phyloP scores from a whole-genome alignment of 2,797 vertebrate genomes.

The Danio tinwini region DNA sequence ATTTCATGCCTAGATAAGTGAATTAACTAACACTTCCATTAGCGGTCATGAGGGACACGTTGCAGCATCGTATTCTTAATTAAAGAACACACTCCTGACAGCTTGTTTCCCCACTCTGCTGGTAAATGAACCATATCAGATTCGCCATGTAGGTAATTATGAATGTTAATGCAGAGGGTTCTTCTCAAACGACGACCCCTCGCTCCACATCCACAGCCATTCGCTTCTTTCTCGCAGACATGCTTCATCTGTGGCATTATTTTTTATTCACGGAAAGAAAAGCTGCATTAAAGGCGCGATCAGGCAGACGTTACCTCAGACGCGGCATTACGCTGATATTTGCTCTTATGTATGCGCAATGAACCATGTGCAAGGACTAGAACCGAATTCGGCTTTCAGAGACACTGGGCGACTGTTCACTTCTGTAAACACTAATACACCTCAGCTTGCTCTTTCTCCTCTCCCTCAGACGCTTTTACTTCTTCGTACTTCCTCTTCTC shows the following conservation, averaged over 20 bases:
- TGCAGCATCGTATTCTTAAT: conserved; percentile 88
- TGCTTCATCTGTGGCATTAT: conserved; percentile 4
- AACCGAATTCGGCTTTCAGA: conserved; percentile 1
- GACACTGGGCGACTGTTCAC: conserved; percentile 12
- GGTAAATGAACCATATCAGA: conserved; percentile 94
- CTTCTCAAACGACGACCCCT: conserved; percentile 59
- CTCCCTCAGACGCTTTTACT: conserved; percentile 46
- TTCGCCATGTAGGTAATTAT: conserved; percentile 94
- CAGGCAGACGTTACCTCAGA: conserved; percentile 50
- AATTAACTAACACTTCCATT: conserved; percentile 84
- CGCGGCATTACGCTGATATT: conserved; percentile 19
- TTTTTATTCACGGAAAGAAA: conserved; percentile 17
- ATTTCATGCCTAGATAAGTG: conserved; percentile 64
- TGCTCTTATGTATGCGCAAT: conserved; percentile 5
- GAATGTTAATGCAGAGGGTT: conserved; percentile 61
- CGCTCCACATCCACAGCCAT: conserved; percentile 42
- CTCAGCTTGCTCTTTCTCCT: conserved; percentile 27
- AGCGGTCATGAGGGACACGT: conserved; percentile 84
- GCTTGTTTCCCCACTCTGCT: conserved; percentile 80
- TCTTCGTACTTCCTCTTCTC: conserved; percentile 37
- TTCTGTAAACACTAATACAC: conserved; percentile 28
- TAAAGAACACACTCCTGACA: conserved; percentile 86
- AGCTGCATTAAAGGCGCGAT: conserved; percentile 68
- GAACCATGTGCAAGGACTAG: conserved; percentile 16
- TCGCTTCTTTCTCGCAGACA: conserved; percentile 29